These are phyloP conservation scores for Lordiphosa mommai DNA, from an alignment of 1,140 invertebrate species.

Conservation along the genomic window DNA sequence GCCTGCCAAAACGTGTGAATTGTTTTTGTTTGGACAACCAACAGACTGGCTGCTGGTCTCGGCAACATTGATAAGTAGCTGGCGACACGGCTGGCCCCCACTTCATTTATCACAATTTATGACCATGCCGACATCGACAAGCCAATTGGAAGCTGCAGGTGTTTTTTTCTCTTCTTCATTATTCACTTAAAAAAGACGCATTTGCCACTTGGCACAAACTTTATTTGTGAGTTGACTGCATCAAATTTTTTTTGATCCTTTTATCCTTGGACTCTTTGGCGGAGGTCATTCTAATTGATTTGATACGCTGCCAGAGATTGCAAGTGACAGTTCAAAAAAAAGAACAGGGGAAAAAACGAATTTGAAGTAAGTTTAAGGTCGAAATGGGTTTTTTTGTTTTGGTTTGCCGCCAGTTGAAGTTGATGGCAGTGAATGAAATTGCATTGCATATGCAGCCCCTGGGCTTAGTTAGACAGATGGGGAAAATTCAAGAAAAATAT, in stretches of 20 bases:
- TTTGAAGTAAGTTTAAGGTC: slow-evolving; percentile 3
- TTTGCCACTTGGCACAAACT: too few species aligned
- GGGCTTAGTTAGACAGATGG: too few species aligned
- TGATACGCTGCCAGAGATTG: slow-evolving; percentile 33
- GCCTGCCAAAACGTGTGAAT: slow-evolving; percentile 52
- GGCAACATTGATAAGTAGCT: slow-evolving; percentile 69
- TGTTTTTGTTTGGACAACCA: slow-evolving; percentile 29
- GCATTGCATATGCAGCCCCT: too few species aligned
- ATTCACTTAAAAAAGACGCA: background rate
- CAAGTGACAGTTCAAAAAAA: slow-evolving; percentile 4
- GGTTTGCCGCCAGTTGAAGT: background rate
- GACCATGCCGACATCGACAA: slow-evolving; percentile 32
- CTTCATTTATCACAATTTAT: slow-evolving; percentile 76
- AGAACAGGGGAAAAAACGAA: background rate
- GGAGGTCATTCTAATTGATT: slow-evolving; percentile 32
- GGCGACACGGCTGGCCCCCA: slow-evolving; percentile 55
- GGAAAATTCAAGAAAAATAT: too few species aligned
- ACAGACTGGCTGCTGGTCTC: background rate
- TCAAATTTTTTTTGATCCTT: slow-evolving; percentile 5
- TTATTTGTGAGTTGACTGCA: too few species aligned
- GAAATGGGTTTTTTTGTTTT: background rate
- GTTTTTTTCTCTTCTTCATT: slow-evolving; percentile 19
- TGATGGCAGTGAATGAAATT: too few species aligned
- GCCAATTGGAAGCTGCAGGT: slow-evolving; percentile 44
- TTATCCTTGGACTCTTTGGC: slow-evolving; percentile 13